phyloP scores from a whole-genome alignment of 2,888 invertebrate genomes.

The Cataglyphis albicans region DNA sequence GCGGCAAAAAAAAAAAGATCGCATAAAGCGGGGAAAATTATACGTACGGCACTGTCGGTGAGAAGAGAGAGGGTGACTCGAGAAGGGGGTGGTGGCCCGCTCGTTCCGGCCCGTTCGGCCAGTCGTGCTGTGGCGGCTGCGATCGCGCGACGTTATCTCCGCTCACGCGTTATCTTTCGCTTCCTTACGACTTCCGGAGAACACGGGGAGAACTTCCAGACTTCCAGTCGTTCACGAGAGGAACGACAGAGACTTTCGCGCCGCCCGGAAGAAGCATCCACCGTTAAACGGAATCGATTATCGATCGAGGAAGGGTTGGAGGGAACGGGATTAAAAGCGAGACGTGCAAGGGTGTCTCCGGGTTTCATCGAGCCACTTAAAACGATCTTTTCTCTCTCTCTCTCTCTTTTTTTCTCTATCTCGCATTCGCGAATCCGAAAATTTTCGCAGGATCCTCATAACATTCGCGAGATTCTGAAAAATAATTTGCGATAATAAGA shows the following conservation, averaged over 20 bases:
- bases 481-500: background rate
- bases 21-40: background rate
- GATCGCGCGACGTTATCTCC: slow-evolving; percentile 75
- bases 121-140: slow-evolving; percentile 82
- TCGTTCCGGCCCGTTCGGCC: slow-evolving; percentile 83
- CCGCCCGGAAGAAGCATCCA: background rate
- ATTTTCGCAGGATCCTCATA: background rate
- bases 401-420: background rate
- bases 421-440: background rate
- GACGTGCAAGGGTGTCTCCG: slow-evolving; percentile 34
- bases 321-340: slow-evolving; percentile 26
- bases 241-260: slow-evolving; percentile 33
- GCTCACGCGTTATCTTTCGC: slow-evolving; percentile 54
- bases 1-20: background rate
- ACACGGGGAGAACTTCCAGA: slow-evolving; percentile 2
- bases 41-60: slow-evolving; percentile 37
- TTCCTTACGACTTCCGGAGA: slow-evolving; percentile 6
- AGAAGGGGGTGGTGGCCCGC: slow-evolving; percentile 76
- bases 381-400: background rate
- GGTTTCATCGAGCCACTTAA: slow-evolving; percentile 49
- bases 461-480: background rate
- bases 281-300: background rate
- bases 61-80: slow-evolving; percentile 43
- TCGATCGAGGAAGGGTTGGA: background rate
- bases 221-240: slow-evolving; percentile 41